Percentiles rank a stretch among this genome's conserved stretches.
Conservation (phyloP, 2,113 vertebrate genomes). For the Phalacrocorax aristotelis region DNA sequence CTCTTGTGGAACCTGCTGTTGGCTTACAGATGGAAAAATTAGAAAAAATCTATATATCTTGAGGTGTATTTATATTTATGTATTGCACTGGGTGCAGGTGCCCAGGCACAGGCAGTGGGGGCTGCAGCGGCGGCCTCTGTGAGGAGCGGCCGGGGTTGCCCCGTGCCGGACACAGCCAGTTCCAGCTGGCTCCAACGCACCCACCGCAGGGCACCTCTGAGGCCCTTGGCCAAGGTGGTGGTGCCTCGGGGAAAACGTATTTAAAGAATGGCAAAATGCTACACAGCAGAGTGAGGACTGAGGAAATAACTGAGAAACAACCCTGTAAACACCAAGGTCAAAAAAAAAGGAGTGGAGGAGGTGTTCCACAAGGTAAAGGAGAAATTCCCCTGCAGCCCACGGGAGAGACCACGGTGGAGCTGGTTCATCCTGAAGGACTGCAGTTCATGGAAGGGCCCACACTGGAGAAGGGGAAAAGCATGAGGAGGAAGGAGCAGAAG, state of each 20-base stretch:
- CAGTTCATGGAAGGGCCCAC: background rate
- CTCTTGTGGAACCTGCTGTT: background rate
- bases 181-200: background rate
- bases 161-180: background rate
- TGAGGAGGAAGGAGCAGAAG: background rate
- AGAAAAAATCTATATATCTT: background rate
- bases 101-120: rapidly evolving
- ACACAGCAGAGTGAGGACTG: background rate
- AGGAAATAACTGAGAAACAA: background rate
- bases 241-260: rapidly evolving
- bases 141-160: background rate
- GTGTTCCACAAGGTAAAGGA: background rate
- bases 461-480: background rate
- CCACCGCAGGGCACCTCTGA: rapidly evolving
- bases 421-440: background rate
- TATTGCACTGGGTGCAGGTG: background rate
- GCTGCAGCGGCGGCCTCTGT: background rate
- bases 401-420: background rate
- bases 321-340: background rate
- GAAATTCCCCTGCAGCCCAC: background rate
- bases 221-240: background rate
- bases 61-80: background rate
- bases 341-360: background rate
- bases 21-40: background rate
- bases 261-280: background rate